Evolutionary conservation across 2,888 invertebrate genomes (phyloP), one percentile per base, ranked within the genome.

Genomic region (Sepiola atlantica): DNA sequence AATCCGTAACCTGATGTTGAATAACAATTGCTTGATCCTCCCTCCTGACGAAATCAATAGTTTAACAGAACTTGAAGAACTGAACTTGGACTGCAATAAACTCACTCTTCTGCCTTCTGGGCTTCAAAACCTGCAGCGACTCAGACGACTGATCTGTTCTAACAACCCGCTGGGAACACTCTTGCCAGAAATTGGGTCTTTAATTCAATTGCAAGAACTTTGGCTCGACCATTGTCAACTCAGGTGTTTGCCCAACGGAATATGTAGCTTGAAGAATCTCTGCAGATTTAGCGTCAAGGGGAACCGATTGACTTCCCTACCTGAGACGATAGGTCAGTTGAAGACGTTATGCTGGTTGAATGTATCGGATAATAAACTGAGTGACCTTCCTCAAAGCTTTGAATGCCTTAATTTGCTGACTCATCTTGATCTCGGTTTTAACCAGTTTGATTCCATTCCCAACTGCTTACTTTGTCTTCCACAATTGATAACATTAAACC

Each of bases 91-190:
- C 95, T 96, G 97, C 95, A 97, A 97, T 94, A 96, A 96, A 94
- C 95, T 97, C 45, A 97, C 97, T 8, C 96, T 97, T 96, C 94
- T 97, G 57, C 97, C 97, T 14, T 95, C 96, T 61, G 96, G 96
- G 16, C 95, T 97, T 55, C 95, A 95, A 54, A 95, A 95, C 28
- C 95, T 97, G 93, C 94, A 95, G 35, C 95, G 95, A 94, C 95
- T 97, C 91, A 95, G 94, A 35, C 95, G 95, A 91, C 95, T 96
- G 55, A 95, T 95, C 90, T 94, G 94, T 24, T 95, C 96, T 93
- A 94, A 95, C 94, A 97, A 97, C 94, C 97, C 96, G 12, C 94
- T 97, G 1, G 96, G 96, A 55, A 94, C 96, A 55, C 95, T 97
- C 24, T 96, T 96, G 0, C 95, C 96, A 55, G 96, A 97, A 91